phyloP scores from a whole-genome alignment of 2,797 vertebrate genomes.

The Pseudochaenichthys georgianus region DNA sequence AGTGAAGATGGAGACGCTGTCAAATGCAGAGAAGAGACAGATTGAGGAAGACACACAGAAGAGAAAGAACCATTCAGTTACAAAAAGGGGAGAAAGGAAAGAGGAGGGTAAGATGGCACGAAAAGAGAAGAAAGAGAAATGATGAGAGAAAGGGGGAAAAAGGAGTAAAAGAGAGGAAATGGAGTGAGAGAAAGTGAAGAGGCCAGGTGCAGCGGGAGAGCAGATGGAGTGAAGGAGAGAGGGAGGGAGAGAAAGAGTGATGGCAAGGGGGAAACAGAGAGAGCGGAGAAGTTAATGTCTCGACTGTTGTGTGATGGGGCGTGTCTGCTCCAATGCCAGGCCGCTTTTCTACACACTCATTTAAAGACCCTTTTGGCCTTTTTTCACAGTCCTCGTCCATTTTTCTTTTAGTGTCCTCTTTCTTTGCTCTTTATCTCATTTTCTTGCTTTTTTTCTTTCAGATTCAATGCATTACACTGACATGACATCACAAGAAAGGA shows the following conservation, averaged over 20 bases:
- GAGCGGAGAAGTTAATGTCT: slow-evolving; percentile 75
- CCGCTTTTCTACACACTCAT: slow-evolving; percentile 63
- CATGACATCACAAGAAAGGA: slow-evolving; percentile 6
- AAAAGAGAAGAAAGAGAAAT: slow-evolving; percentile 56
- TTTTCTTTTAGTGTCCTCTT: slow-evolving; percentile 40
- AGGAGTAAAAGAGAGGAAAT: slow-evolving; percentile 64
- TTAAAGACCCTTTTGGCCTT: slow-evolving; percentile 51
- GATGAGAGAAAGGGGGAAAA: slow-evolving; percentile 46
- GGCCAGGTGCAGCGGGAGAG: slow-evolving; percentile 74
- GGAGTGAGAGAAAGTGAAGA: slow-evolving; percentile 75
- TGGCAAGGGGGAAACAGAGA: slow-evolving; percentile 54
- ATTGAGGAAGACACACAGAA: slow-evolving; percentile 43
- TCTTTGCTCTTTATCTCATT: slow-evolving; percentile 33
- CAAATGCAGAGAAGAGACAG: slow-evolving; percentile 48
- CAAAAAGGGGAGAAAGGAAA: slow-evolving; percentile 38
- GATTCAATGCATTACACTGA: slow-evolving; percentile 37
- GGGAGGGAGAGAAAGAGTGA: slow-evolving; percentile 65
- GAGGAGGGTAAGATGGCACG: slow-evolving; percentile 29
- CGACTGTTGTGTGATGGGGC: slow-evolving; percentile 80
- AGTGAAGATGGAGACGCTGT: slow-evolving; percentile 34
- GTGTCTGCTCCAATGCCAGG: slow-evolving; percentile 78
- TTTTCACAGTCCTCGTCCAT: slow-evolving; percentile 10
- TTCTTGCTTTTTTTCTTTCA: slow-evolving; percentile 31
- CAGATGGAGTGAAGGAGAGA: slow-evolving; percentile 71
- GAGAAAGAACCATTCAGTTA: slow-evolving; percentile 60